phyloP scores from a whole-genome alignment of 2,888 invertebrate genomes.

The Ctenicera cuprea region DNA sequence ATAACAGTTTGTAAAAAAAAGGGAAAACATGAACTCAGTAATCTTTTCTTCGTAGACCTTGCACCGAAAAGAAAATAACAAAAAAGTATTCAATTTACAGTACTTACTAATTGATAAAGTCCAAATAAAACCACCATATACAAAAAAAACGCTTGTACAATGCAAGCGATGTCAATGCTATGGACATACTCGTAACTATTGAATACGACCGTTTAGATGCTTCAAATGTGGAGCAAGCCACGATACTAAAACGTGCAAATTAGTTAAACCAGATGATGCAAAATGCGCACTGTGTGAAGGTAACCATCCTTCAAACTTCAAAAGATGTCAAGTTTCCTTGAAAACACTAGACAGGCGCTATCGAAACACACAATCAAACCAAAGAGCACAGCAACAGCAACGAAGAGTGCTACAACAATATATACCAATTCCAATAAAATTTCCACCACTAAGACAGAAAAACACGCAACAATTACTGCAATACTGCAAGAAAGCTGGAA shows the following conservation, averaged over 20 bases:
- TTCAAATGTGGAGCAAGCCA: neutral
- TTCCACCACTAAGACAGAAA: neutral
- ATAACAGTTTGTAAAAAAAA: neutral
- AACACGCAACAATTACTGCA: neutral
- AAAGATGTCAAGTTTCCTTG: neutral
- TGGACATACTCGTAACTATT: neutral
- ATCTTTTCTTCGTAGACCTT: slow-evolving; percentile 3
- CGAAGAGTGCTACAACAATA: neutral
- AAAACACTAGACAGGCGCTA: neutral
- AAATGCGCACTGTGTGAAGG: too few relatives aligned
- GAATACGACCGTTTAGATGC: slow-evolving; percentile 8
- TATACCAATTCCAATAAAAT: neutral
- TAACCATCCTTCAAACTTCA: too few relatives aligned
- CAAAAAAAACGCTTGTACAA: neutral
- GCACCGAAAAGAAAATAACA: too few relatives aligned
- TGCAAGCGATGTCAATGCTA: slow-evolving; percentile 2
- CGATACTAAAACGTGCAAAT: slow-evolving; percentile 1
- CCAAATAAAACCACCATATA: slow-evolving; percentile 1
- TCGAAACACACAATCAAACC: neutral
- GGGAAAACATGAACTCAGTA: neutral
- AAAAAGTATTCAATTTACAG: too few relatives aligned
- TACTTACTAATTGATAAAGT: neutral
- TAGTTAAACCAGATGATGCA: too few relatives aligned
- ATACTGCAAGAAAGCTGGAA: too few relatives aligned
- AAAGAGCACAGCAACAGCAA: neutral